Base-by-base conservation (phyloP, 2,797 vertebrate genomes). In the Pterois miles region DNA sequence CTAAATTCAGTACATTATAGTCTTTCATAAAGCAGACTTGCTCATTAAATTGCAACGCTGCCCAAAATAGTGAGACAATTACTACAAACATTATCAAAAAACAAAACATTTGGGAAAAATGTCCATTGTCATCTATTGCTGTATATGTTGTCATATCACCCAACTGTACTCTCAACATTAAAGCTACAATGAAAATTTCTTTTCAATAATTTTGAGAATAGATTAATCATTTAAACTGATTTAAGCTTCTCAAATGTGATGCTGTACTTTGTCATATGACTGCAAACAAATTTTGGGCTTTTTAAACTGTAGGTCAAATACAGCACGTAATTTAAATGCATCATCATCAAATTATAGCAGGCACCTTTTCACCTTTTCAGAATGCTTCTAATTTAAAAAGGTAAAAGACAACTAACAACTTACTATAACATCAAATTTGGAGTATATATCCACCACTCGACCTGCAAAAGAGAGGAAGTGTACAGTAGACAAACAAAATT, bases 401-500 rank as follows among this genome's bases (percentile, higher is more conserved):
- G 1, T 18, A 22, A 34, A 50, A 33, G 29, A 38, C 4, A 11
- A 5, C 20, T 8, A 25, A n/a, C 2, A 57, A 99, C 98, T 98
- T 95, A 99, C 98, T 82, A 99, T 99, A 59, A 99, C 98, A 16
- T 99, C 98, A 84, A 99, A 99, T 87, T 99, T 99, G 69, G 98
- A 99, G 94, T 99, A 99, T 86, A 99, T 99, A 88, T 99, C 98
- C 84, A 98, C 97, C 82, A 98, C 98, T 52, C 96, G 97, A 50
- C 98, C 98, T 99, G 87, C 56, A 78, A 76, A 25, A 81, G 52
- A 82, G 31, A 82, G 34, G 50, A 9, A 1, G 6, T 29, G 36
- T 13, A 78, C 11, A 86, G 58, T 76, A 29, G 0, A 64, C 5
- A 54, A 40, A 48, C 12, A 18, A 31, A 71, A 40, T 5, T 53